Conservation (phyloP, 2,888 invertebrate genomes). For the Clivina fossor region DNA sequence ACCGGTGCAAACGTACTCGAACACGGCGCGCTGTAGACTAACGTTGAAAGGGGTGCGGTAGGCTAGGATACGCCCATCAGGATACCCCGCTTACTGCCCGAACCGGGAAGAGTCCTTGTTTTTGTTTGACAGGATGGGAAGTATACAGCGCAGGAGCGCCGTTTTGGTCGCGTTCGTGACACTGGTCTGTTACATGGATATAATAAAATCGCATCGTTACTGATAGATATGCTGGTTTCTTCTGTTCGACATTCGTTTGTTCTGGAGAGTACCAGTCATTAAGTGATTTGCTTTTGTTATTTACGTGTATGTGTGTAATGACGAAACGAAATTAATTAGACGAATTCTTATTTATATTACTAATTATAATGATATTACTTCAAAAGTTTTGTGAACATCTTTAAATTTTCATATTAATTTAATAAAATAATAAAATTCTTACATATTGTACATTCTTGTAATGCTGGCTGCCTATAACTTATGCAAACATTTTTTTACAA, state of each 20-base stretch:
- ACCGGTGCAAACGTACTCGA: neutral
- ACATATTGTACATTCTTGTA: neutral
- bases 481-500: too few relatives aligned
- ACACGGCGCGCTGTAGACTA: constrained; percentile 21
- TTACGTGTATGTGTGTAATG: too few relatives aligned
- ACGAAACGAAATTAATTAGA: too few relatives aligned
- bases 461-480: neutral
- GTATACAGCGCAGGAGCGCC: constrained; percentile 13
- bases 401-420: too few relatives aligned
- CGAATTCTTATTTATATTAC: too few relatives aligned
- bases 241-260: too few relatives aligned
- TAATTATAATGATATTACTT: too few relatives aligned
- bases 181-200: constrained; percentile 15
- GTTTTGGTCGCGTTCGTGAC: neutral
- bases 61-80: constrained; percentile 31
- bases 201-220: neutral
- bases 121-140: neutral
- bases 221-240: too few relatives aligned
- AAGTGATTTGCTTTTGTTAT: too few relatives aligned
- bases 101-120: neutral
- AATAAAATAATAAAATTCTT: too few relatives aligned
- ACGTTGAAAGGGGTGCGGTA: constrained; percentile 30
- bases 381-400: too few relatives aligned
- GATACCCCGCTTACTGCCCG: neutral
- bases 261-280: too few relatives aligned